These are phyloP conservation scores for Leuciscus idus DNA, from an alignment of 2,113 vertebrate genomes.

Conservation along the genomic window DNA sequence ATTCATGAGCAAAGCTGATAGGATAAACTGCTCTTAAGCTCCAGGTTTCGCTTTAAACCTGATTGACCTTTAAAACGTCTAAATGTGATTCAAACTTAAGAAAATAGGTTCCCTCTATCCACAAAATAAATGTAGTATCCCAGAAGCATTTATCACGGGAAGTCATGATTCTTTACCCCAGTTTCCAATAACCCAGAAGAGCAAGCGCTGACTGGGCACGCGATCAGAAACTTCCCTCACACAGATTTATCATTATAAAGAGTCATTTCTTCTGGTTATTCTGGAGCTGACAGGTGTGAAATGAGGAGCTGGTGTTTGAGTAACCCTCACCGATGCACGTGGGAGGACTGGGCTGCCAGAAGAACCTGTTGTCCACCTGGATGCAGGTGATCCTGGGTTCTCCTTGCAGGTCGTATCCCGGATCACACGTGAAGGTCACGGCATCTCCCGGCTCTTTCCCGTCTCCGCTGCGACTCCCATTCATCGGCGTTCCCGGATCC, in stretches of 20 bases:
- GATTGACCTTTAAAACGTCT: slow-evolving; percentile 22
- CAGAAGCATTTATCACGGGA: slow-evolving; percentile 37
- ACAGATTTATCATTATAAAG: slow-evolving; percentile 48
- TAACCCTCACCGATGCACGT: slow-evolving; percentile 86
- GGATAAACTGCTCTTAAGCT: neutral
- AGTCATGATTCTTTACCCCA: neutral
- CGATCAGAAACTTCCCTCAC: slow-evolving; percentile 45
- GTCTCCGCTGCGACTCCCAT: slow-evolving; percentile 94
- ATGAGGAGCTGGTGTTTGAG: slow-evolving; percentile 21
- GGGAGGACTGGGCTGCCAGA: slow-evolving; percentile 98
- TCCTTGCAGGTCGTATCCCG: slow-evolving; percentile 96
- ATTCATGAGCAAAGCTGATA: slow-evolving; percentile 9
- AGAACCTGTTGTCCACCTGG: slow-evolving; percentile 99
- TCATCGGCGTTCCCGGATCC: slow-evolving; percentile 95
- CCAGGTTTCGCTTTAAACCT: neutral
- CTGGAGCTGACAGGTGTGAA: slow-evolving; percentile 49
- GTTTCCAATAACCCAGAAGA: slow-evolving; percentile 6
- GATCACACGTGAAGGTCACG: slow-evolving; percentile 94
- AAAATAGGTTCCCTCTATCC: slow-evolving; percentile 25
- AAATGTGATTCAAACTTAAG: slow-evolving; percentile 20
- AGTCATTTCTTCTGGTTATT: neutral
- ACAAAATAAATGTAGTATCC: slow-evolving; percentile 37
- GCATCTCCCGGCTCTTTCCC: slow-evolving; percentile 94
- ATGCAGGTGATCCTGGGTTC: slow-evolving; percentile 97
- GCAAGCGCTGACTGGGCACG: slow-evolving; percentile 38